Evolutionary conservation across 2,113 vertebrate genomes (phyloP).

Genomic region (Rhabdomys dilectus): DNA sequence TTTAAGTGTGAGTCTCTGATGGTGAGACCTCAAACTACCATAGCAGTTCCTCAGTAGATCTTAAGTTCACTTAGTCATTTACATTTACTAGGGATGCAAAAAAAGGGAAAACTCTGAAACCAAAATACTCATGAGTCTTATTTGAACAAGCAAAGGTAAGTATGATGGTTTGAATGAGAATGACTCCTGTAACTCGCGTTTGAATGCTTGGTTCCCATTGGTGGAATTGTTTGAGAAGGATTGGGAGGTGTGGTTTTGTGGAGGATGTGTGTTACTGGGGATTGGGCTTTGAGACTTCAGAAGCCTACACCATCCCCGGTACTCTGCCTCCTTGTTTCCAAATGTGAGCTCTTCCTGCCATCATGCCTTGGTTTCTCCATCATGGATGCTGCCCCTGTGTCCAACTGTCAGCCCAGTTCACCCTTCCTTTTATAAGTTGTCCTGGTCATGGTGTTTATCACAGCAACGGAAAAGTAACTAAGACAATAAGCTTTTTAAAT

Average conservation of each 20-base stretch:
- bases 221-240: not conserved
- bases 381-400: not conserved
- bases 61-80: constrained; percentile 34
- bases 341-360: not conserved
- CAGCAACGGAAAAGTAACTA: not conserved
- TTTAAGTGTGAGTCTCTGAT: not conserved
- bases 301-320: not conserved
- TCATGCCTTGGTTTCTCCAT: not conserved
- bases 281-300: not conserved
- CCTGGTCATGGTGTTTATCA: not conserved
- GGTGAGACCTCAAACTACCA: constrained; percentile 32
- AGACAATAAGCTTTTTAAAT: not conserved
- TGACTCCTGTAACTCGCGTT: not conserved
- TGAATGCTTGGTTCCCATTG: not conserved
- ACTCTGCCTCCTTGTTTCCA: not conserved
- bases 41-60: not conserved
- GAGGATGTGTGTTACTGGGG: not conserved
- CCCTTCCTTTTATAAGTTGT: not conserved
- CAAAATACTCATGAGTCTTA: not conserved
- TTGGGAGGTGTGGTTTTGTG: not conserved
- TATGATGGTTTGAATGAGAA: not conserved
- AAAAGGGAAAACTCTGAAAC: constrained; percentile 18
- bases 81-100: not conserved
- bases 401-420: not conserved
- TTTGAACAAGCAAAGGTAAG: not conserved